Percentiles rank a stretch among this genome's conserved stretches.
Evolutionary conservation across 2,888 invertebrate genomes (phyloP).

Genomic region (Leptopilina drosophilae): DNA sequence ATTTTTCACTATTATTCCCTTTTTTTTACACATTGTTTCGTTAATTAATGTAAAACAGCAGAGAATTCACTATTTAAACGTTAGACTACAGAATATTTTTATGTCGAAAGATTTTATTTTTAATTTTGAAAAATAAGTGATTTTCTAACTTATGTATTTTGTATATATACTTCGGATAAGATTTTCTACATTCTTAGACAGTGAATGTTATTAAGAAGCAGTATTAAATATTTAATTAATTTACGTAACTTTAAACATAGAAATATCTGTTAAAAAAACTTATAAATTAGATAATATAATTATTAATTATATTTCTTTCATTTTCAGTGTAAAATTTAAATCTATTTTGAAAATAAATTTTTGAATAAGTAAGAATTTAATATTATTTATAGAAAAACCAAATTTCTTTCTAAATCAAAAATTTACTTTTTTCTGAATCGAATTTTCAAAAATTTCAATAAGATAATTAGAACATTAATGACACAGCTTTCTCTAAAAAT

Average conservation of each 20-base stretch:
- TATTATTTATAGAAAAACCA: too few species aligned
- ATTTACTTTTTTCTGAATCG: too few species aligned
- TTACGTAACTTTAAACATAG: neutral
- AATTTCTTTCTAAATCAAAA: too few species aligned
- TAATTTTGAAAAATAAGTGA: neutral
- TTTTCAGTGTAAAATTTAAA: neutral
- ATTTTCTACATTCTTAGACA: neutral
- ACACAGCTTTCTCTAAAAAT: too few species aligned
- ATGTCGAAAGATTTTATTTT: neutral
- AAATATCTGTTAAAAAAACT: neutral
- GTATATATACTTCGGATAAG: neutral
- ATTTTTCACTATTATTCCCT: neutral
- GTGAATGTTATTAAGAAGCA: slow-evolving; percentile 9
- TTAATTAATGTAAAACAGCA: neutral
- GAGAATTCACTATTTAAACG: neutral
- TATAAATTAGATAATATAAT: neutral
- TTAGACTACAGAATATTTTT: neutral
- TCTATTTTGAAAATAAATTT: neutral
- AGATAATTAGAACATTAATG: too few species aligned
- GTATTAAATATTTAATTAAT: neutral
- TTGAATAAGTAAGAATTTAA: neutral
- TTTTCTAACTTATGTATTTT: neutral
- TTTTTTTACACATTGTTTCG: neutral
- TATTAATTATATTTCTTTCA: neutral
- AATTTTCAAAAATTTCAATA: too few species aligned